Percentiles rank a stretch among this genome's conserved stretches.
Evolutionary conservation across 1,140 invertebrate species (phyloP).

Genomic region (Apis laboriosa): DNA sequence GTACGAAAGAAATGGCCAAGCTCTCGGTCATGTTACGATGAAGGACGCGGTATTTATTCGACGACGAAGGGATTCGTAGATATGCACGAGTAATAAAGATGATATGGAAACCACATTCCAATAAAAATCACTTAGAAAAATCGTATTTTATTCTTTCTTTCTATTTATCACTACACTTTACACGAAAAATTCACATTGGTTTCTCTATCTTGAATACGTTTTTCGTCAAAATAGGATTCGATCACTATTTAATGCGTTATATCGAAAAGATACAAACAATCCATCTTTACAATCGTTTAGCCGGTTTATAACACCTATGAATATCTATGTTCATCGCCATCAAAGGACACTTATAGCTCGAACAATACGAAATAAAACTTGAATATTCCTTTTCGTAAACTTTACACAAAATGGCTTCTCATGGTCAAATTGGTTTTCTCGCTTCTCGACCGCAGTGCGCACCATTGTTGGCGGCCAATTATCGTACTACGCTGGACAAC

Average conservation of each 20-base stretch:
- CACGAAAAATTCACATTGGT: slow-evolving; percentile 37
- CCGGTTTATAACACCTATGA: neutral
- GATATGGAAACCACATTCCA: slow-evolving; percentile 32
- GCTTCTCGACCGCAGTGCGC: neutral
- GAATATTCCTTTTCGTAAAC: neutral
- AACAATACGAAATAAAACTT: neutral
- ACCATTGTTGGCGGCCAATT: slow-evolving; percentile 12
- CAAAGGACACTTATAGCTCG: neutral
- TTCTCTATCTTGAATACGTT: slow-evolving; percentile 7
- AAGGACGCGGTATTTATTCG: slow-evolving; percentile 12
- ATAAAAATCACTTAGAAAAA: neutral
- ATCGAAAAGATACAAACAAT: neutral
- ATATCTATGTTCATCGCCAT: slow-evolving; percentile 11
- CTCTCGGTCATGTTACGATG: slow-evolving; percentile 1
- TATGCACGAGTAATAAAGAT: slow-evolving; percentile 31
- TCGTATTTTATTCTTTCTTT: neutral
- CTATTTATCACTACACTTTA: neutral
- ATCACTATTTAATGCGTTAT: neutral
- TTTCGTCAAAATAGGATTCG: neutral
- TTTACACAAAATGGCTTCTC: neutral
- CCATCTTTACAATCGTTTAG: neutral
- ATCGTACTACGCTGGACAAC: neutral
- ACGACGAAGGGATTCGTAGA: slow-evolving; percentile 17
- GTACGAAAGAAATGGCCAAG: slow-evolving; percentile 25
- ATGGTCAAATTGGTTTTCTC: slow-evolving; percentile 19